Evolutionary conservation across 2,888 invertebrate genomes (phyloP), one percentile per base, ranked within the genome.

Genomic region (Petrolisthes cinctipes): DNA sequence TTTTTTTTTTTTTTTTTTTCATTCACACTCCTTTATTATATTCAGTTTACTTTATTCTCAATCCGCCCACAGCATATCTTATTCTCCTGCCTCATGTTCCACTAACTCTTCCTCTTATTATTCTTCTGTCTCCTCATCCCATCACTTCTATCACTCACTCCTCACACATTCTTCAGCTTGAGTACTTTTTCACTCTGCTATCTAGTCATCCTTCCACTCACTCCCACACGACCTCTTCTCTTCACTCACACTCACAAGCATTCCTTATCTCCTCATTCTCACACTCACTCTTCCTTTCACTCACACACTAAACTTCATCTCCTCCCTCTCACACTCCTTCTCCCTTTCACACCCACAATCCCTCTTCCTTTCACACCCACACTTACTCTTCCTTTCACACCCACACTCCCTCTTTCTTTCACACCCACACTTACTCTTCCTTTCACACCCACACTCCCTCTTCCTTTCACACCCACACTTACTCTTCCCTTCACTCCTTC

Each of bases 371-470:
- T 73, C 73, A 5, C n/a, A 5, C n/a, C 20, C 73, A 5, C 73
- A 5, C n/a, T n/a, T n/a, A 14, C 75, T 76, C 75, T 37, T 37
- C 37, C 75, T 76, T 54, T 78, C 78, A 17, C 78, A 5, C 71
- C n/a, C 71, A 5, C 71, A n/a, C 14, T 23, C 75, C 37, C 75
- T 76, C 75, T 76, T 37, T 76, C 75, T 76, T 37, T 76, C 75
- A 23, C 75, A 23, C 75, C 37, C 75, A 23, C 75, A 23, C 20
- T 37, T 14, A 6, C 37, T 76, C 75, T 76, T 37, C 37, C 75
- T 23, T 37, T 76, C 75, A 61, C 61, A 61, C 61, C 6, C 61
- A 61, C 61, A 61, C 61, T 9, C 61, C 6, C 61, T 9, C 61
- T 9, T 14, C 6, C 61, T 9, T 14, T 9, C 61, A 61, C 61